Conservation (phyloP, 2,113 vertebrate genomes). For the Podilymbus podiceps region DNA sequence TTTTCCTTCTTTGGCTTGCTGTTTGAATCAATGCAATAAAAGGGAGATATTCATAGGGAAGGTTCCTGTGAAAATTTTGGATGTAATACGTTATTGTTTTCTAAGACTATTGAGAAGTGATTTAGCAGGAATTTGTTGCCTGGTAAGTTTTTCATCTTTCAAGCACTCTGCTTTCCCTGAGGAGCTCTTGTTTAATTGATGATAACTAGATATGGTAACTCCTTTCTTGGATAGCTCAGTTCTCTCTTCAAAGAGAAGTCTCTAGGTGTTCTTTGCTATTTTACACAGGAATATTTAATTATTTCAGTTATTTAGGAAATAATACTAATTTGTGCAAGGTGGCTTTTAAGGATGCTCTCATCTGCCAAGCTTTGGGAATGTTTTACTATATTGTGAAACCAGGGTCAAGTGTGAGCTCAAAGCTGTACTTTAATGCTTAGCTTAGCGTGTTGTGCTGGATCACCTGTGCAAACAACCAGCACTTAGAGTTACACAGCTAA, state of each 20-base stretch:
- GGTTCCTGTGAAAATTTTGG: not conserved
- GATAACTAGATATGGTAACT: not conserved
- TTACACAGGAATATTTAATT: not conserved
- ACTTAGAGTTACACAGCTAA: not conserved
- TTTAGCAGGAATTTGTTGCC: not conserved
- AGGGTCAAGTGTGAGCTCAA: not conserved
- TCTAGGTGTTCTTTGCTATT: not conserved
- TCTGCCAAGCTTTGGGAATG: not conserved
- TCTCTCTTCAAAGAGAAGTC: not conserved
- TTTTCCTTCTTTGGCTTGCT: not conserved
- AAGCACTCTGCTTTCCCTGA: not conserved
- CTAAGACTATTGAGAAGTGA: not conserved
- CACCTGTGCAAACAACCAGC: not conserved
- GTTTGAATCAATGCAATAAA: not conserved
- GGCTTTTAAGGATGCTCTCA: conserved; percentile 6
- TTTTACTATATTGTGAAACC: not conserved
- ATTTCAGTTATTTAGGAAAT: conserved; percentile 8
- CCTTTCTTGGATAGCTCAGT: not conserved
- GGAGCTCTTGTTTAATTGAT: not conserved
- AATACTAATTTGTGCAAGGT: not conserved
- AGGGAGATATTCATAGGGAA: not conserved
- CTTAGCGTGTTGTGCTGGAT: not conserved
- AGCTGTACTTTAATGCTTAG: not conserved
- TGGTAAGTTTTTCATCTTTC: not conserved
- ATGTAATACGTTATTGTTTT: not conserved